A percentile compares a stretch with the other conserved stretches of the same genome.
Conservation (phyloP, 2,113 vertebrate genomes). For the Percina caprodes region DNA sequence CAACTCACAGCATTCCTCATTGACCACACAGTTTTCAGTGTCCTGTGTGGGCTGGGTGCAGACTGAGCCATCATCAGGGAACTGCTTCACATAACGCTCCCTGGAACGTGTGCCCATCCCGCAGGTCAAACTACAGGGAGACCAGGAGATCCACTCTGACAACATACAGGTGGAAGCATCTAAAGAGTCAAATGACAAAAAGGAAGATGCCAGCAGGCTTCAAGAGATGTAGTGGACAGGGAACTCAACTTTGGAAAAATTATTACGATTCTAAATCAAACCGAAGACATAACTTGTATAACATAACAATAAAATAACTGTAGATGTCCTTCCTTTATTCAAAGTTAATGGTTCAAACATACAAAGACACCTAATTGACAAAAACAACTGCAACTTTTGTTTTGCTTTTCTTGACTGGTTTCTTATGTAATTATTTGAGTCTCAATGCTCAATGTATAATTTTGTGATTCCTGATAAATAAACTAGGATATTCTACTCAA, state of each 20-base stretch:
- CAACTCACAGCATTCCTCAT: constrained; percentile 95
- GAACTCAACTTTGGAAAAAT: not conserved
- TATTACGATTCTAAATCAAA: not conserved
- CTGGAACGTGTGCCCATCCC: constrained; percentile 91
- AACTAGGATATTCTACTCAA: not conserved
- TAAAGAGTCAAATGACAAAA: constrained; percentile 58
- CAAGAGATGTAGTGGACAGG: not conserved
- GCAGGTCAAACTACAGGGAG: constrained; percentile 93
- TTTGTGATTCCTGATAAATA: not conserved
- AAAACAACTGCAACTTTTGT: not conserved
- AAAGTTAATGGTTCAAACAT: not conserved
- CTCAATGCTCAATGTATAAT: not conserved
- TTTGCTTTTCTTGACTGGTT: not conserved
- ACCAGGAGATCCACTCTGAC: constrained; percentile 99
- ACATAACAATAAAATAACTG: not conserved
- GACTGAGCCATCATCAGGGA: constrained; percentile 94
- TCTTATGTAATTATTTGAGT: not conserved
- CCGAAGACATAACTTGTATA: not conserved
- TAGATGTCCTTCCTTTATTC: not conserved
- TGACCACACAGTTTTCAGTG: constrained; percentile 93
- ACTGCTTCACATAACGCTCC: constrained; percentile 96
- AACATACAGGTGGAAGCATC: constrained; percentile 97
- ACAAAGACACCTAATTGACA: not conserved
- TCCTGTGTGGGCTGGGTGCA: constrained; percentile 95
- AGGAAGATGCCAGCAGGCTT: not conserved